Base-by-base conservation (phyloP, 2,797 vertebrate species). In the Pteronotus mesoamericanus region DNA sequence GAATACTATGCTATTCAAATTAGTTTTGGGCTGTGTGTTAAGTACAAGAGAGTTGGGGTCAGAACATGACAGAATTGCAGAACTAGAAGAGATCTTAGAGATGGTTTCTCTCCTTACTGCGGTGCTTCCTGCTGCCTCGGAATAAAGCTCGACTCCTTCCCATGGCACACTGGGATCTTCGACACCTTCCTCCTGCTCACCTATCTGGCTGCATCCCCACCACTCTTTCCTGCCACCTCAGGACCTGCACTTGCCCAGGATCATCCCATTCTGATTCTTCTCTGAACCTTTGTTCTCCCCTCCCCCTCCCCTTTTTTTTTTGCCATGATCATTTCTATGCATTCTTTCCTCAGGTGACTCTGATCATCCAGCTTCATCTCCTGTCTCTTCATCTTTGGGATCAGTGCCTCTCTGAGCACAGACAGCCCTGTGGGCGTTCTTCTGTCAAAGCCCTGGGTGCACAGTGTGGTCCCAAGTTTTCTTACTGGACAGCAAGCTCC, bases 311-410 rank as follows among this genome's bases (percentile, higher is more conserved):
- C 21, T n/a, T 44, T 44, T 44, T 29, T 21, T 14, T 82, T 29
- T 46, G 11, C 2, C 0, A 1, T 22, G 16, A 37, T 59, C 53
- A 55, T 42, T 22, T 2, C 12, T 37, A 46, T 9, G 6, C 0
- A 1, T 6, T 7, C 42, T 12, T 71, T 83, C 21, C n/a, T 46
- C 16, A 1, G 8, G 19, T 4, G 32, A 15, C 16, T 64, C n/a
- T 29, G 26, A 37, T 29, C 69, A 87, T 32, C 21, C 29, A 48
- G 42, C 18, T 6, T 75, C 21, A 14, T 26, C 9, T 37, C 14
- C 10, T 5, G 2, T 61, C 29, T 44, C 22, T 18, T 57, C 16
- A 6, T 24, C 29, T 29, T 32, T 77, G 51, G n/a, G 2, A 9
- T 37, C 51, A 39, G 21, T 15, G 69, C 39, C 7, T 5, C 11